These are phyloP conservation scores for Napeogenes sylphis DNA, from an alignment of 2,888 invertebrate species.

Conservation along the genomic window DNA sequence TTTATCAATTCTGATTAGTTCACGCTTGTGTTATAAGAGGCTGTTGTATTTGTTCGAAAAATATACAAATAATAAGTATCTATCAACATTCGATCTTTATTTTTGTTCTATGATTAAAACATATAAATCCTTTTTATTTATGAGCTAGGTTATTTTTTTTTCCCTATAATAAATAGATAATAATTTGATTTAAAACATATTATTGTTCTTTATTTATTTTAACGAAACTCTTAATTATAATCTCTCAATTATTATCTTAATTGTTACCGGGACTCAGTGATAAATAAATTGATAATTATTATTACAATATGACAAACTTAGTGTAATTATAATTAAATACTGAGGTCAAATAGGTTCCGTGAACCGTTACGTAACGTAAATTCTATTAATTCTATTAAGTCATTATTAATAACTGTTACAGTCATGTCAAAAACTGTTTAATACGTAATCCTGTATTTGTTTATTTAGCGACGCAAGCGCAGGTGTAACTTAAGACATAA, in stretches of 20 bases:
- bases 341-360: conserved; percentile 42
- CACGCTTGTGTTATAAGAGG: conserved; percentile 28
- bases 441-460: conserved; percentile 59
- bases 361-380: conserved; percentile 49
- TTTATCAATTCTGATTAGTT: conserved; percentile 19
- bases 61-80: conserved; percentile 1
- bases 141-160: too few relatives aligned
- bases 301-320: conserved; percentile 26
- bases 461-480: conserved; percentile 56
- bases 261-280: not conserved
- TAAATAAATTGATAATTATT: conserved; percentile 12
- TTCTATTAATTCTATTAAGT: conserved; percentile 54
- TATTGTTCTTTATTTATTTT: too few relatives aligned
- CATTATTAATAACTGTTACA: conserved; percentile 41
- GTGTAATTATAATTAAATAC: not conserved
- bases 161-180: too few relatives aligned
- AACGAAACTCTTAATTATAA: too few relatives aligned
- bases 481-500: conserved; percentile 54
- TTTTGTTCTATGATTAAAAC: too few relatives aligned
- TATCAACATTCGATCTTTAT: too few relatives aligned
- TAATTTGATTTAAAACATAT: too few relatives aligned
- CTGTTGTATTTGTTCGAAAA: conserved; percentile 8
- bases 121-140: too few relatives aligned
- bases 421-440: conserved; percentile 63
- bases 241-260: not conserved